Evolutionary conservation across 2,888 invertebrate genomes (phyloP).

Genomic region (Drosophila paramelanica): DNA sequence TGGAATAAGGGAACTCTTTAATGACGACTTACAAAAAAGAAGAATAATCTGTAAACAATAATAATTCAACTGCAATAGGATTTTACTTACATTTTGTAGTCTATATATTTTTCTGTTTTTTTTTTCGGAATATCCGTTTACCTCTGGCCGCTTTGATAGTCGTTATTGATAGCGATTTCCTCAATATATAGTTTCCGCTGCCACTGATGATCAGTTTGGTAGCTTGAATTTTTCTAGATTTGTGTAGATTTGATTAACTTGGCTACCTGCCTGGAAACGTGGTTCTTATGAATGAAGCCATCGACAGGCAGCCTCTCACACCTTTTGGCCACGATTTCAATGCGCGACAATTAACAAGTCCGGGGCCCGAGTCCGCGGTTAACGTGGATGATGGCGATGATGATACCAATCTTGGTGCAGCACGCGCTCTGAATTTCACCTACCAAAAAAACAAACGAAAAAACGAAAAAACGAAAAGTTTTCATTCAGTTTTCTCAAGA

Average conservation of each 20-base stretch:
- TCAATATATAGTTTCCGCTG: slow-evolving; percentile 62
- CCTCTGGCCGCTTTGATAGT: background rate
- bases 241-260: slow-evolving; percentile 2
- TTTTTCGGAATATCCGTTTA: slow-evolving; percentile 10
- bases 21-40: background rate
- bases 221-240: background rate
- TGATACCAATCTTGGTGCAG: slow-evolving; percentile 50
- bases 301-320: slow-evolving; percentile 15
- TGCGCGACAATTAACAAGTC: slow-evolving; percentile 57
- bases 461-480: slow-evolving; percentile 53
- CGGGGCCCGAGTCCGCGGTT: slow-evolving; percentile 9
- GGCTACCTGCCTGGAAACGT: slow-evolving; percentile 43
- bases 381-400: background rate
- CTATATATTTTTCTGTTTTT: background rate
- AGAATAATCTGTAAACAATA: background rate
- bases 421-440: slow-evolving; percentile 66
- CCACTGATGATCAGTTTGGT: slow-evolving; percentile 30
- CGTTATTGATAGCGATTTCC: slow-evolving; percentile 41
- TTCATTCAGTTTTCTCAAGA: slow-evolving; percentile 62
- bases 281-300: slow-evolving; percentile 68
- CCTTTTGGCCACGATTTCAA: slow-evolving; percentile 6
- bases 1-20: too few relatives aligned
- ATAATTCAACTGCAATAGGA: background rate
- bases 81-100: too few relatives aligned
- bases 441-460: slow-evolving; percentile 32